Evolutionary conservation across 2,888 invertebrate genomes (phyloP).

Genomic region (Drosophila pegasa): DNA sequence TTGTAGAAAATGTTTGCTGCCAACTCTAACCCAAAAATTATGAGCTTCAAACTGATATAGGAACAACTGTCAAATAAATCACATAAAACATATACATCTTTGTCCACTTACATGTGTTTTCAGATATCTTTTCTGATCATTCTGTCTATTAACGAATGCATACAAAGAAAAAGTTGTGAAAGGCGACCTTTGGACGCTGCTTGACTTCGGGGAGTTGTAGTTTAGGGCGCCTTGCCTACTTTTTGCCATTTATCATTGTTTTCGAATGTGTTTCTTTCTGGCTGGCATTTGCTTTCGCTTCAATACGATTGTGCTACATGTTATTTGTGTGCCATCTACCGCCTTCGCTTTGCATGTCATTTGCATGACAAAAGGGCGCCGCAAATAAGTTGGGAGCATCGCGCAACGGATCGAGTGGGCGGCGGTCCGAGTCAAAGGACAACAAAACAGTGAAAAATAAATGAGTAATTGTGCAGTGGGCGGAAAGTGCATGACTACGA

Average conservation of each 20-base stretch:
- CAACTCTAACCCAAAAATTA: background rate
- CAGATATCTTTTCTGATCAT: background rate
- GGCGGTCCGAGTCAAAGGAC: background rate
- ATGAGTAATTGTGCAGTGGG: background rate
- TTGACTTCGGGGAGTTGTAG: background rate
- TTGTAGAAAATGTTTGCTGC: background rate
- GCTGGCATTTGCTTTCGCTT: slow-evolving; percentile 6
- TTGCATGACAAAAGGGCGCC: slow-evolving; percentile 43
- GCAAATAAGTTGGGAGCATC: slow-evolving; percentile 6
- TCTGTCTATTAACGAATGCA: background rate
- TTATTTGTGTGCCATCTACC: slow-evolving; percentile 31
- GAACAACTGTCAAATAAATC: background rate
- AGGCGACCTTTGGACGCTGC: background rate
- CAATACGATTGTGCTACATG: slow-evolving; percentile 31
- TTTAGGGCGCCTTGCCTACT: background rate
- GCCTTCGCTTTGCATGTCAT: slow-evolving; percentile 37
- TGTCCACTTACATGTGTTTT: too few species aligned
- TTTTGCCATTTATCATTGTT: slow-evolving; percentile 55
- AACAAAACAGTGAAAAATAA: background rate
- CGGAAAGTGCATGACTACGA: background rate
- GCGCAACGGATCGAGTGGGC: slow-evolving; percentile 9
- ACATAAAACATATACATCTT: too few species aligned
- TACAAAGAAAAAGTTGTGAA: background rate
- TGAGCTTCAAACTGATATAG: background rate
- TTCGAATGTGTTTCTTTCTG: slow-evolving; percentile 18